Evolutionary conservation across 2,797 vertebrate species (phyloP).

Genomic region (Parotocinclus haroldoi): DNA sequence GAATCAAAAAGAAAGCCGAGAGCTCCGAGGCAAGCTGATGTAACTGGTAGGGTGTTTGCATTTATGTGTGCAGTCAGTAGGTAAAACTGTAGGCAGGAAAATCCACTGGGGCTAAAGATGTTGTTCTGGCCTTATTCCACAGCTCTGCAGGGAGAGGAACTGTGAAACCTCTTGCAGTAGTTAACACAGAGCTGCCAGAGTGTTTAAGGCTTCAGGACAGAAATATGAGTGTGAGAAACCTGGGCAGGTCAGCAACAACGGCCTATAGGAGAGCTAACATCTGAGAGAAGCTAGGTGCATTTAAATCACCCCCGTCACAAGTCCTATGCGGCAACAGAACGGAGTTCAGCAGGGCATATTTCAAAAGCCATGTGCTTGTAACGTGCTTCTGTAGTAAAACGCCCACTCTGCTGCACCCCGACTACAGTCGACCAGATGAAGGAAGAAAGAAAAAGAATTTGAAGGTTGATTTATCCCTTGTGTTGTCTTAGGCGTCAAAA

Average conservation of each 20-base stretch:
- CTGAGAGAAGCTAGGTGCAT: neutral
- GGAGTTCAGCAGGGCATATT: constrained; percentile 12
- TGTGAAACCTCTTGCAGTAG: constrained; percentile 23
- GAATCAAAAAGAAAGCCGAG: neutral
- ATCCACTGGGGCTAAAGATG: constrained; percentile 10
- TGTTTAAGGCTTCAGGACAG: neutral
- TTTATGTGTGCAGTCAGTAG: constrained; percentile 8
- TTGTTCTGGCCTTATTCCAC: constrained; percentile 27
- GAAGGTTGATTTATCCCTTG: no score
- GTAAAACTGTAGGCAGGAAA: constrained; percentile 10
- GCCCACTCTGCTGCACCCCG: constrained; percentile 3
- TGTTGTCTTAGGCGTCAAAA: neutral
- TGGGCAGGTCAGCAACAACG: neutral
- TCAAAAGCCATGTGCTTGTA: neutral
- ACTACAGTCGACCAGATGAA: constrained; percentile 6
- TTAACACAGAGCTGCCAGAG: constrained; percentile 25
- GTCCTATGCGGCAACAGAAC: neutral
- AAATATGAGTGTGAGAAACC: neutral
- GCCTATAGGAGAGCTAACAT: neutral
- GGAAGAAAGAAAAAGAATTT: neutral
- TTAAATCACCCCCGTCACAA: neutral
- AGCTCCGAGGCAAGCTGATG: neutral
- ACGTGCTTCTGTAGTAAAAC: constrained; percentile 1
- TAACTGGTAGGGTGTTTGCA: neutral
- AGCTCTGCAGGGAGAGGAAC: constrained; percentile 37